A percentile compares a stretch with the other conserved stretches of the same genome.
Evolutionary conservation across 2,888 invertebrate species (phyloP).

Genomic region (Poecilus cupreus): DNA sequence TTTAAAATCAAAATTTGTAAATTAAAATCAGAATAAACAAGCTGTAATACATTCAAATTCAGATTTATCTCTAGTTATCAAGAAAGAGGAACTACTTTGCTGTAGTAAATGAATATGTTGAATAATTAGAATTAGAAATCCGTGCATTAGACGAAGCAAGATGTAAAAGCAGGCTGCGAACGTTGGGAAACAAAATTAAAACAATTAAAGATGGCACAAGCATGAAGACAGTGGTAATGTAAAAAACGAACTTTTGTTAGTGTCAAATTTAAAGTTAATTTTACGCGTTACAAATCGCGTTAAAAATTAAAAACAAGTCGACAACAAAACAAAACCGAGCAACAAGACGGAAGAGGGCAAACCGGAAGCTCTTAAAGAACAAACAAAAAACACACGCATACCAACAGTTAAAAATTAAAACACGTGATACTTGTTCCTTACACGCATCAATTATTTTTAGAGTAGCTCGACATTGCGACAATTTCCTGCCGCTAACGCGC

Average conservation of each 20-base stretch:
- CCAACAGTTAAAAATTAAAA: slow-evolving; percentile 55
- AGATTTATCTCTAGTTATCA: too few species aligned
- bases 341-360: slow-evolving; percentile 40
- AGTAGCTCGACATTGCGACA: slow-evolving; percentile 53
- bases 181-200: slow-evolving; percentile 9
- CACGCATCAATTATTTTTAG: slow-evolving; percentile 59
- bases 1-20: too few species aligned
- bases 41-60: too few species aligned
- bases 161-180: not conserved
- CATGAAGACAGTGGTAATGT: not conserved
- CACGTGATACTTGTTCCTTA: slow-evolving; percentile 52
- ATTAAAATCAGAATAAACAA: too few species aligned
- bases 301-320: slow-evolving; percentile 14
- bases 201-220: slow-evolving; percentile 20
- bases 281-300: slow-evolving; percentile 32
- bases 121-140: too few species aligned
- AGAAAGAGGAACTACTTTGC: too few species aligned
- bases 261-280: slow-evolving; percentile 38
- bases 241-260: slow-evolving; percentile 11
- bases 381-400: slow-evolving; percentile 52
- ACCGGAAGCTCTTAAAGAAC: slow-evolving; percentile 50
- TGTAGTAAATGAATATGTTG: too few species aligned
- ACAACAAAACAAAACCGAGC: not conserved
- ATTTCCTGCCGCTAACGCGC: slow-evolving; percentile 54
- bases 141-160: too few species aligned